Evolutionary conservation across 2,113 vertebrate genomes (phyloP), one percentile per base, ranked within the genome.

Genomic region (Litocranius walleri): DNA sequence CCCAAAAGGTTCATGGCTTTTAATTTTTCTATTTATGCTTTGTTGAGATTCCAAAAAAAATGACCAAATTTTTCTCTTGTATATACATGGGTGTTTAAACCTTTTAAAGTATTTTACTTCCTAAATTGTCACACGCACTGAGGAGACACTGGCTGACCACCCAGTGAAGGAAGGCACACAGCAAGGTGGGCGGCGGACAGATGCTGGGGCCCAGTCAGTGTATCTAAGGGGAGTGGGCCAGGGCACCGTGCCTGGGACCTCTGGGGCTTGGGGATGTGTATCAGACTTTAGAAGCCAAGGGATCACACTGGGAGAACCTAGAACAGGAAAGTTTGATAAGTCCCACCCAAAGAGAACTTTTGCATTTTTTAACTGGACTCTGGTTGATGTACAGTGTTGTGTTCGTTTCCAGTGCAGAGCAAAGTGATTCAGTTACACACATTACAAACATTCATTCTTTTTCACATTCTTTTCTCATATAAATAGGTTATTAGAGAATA

Each of bases 141-240:
- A 43, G 21, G 6, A 88, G 17, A 27, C 48, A 21, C 93, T 21
- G 48, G 15, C 27, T 81, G 74, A 92, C 19, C 16, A 21, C 3
- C 17, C 77, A 0, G 27, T 52, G 5, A 80, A 67, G 82, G 27
- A 6, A 74, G 12, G 27, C 19, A 36, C 19, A 0, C 16, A 57
- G 29, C 1, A 1, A n/a, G 59, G 5, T 19, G 30, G 57, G 15
- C 3, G 7, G 27, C 19, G 0, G n/a, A 61, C 30, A 29, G 30
- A 29, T 5, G 10, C 5, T 30, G 2, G 5, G 2, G 8, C 14
- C 25, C 0, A 4, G 13, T 40, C 80, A 1, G 33, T 23, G 14
- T 3, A 0, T 36, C 52, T 8, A 9, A 16, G 50, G 52, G 33
- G 7, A 67, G 23, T 0, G 6, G 36, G 43, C 10, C 2, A 3